phyloP scores from a whole-genome alignment of 2,888 invertebrate species.

The Lithosia quadra region DNA sequence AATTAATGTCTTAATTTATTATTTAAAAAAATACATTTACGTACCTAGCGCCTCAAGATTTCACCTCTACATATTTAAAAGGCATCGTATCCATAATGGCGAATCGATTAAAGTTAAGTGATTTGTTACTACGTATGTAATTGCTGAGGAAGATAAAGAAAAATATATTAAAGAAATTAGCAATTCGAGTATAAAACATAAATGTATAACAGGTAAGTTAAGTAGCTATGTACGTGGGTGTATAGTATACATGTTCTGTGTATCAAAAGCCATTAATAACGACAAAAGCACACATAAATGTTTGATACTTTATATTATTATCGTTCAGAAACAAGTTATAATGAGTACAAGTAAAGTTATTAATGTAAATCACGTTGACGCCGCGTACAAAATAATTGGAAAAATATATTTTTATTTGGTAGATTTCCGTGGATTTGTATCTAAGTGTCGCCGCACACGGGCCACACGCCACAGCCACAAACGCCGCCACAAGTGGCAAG shows the following conservation, averaged over 20 bases:
- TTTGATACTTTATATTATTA: constrained; percentile 46
- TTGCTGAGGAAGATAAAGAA: not conserved
- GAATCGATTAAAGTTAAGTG: constrained; percentile 4
- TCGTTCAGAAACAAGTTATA: constrained; percentile 52
- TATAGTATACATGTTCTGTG: constrained; percentile 6
- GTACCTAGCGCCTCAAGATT: not conserved
- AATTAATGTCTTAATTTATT: not conserved
- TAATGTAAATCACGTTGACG: constrained; percentile 52
- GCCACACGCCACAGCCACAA: too few relatives aligned
- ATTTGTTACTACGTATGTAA: constrained; percentile 7
- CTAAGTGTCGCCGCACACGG: too few relatives aligned
- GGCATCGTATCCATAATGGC: not conserved
- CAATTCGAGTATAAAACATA: constrained; percentile 5
- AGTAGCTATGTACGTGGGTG: constrained; percentile 12
- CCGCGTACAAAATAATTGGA: constrained; percentile 49
- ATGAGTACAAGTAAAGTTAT: constrained; percentile 42
- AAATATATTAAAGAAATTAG: constrained; percentile 6
- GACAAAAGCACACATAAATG: constrained; percentile 40
- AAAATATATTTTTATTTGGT: constrained; percentile 38
- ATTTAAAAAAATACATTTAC: not conserved
- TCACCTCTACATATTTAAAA: not conserved
- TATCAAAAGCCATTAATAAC: constrained; percentile 28
- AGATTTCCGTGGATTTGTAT: constrained; percentile 36
- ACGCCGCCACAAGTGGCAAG: too few relatives aligned
- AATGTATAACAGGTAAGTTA: constrained; percentile 11